These are phyloP conservation scores for Brachyistius frenatus DNA, from an alignment of 2,113 vertebrate species.

Conservation along the genomic window DNA sequence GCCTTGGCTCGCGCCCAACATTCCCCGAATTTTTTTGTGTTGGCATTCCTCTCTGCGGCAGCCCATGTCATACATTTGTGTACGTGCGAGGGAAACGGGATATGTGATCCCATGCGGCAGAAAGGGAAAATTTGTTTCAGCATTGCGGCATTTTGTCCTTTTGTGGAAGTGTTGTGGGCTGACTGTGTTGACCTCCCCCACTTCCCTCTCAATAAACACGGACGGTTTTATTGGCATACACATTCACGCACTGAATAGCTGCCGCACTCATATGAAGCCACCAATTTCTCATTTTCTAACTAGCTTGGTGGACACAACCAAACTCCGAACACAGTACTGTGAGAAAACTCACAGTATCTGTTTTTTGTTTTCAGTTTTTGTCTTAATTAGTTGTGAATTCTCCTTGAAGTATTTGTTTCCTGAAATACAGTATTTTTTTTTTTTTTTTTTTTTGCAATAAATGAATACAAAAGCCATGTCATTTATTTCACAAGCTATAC, in stretches of 20 bases:
- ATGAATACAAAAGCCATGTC: too few relatives aligned
- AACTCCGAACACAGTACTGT: too few relatives aligned
- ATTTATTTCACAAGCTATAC: too few relatives aligned
- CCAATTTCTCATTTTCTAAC: too few relatives aligned
- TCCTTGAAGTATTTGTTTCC: too few relatives aligned
- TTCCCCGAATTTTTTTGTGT: slow-evolving; percentile 55
- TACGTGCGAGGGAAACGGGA: slow-evolving; percentile 30
- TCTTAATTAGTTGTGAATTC: too few relatives aligned
- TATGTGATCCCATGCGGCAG: slow-evolving; percentile 72
- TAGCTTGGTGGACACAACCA: too few relatives aligned
- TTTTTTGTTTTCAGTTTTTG: too few relatives aligned
- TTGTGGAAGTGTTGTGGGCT: slow-evolving; percentile 73
- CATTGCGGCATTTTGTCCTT: slow-evolving; percentile 77
- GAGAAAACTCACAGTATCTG: too few relatives aligned
- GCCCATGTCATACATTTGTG: slow-evolving; percentile 38
- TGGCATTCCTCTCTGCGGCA: slow-evolving; percentile 54
- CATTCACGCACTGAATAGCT: slow-evolving; percentile 19
- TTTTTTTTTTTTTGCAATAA: too few relatives aligned
- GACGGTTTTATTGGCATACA: neutral
- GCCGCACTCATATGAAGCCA: neutral
- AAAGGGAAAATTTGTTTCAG: slow-evolving; percentile 79
- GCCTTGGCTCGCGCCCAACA: slow-evolving; percentile 62
- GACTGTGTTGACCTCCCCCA: slow-evolving; percentile 40
- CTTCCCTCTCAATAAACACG: slow-evolving; percentile 31
- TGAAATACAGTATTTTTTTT: too few relatives aligned